Evolutionary conservation across 2,797 vertebrate genomes (phyloP).

Genomic region (Sparidentex hasta): DNA sequence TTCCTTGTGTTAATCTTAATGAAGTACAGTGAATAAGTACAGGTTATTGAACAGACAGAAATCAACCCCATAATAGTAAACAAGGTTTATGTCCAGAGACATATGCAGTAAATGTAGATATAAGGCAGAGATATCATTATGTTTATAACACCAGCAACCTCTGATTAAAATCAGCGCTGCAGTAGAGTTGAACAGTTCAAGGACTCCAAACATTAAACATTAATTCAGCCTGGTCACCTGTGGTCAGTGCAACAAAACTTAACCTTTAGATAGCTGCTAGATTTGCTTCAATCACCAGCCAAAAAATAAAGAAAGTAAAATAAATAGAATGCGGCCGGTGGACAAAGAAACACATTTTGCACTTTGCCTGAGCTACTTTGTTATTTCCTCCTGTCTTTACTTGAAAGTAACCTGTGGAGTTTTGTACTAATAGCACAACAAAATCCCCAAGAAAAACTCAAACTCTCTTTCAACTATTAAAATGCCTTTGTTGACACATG

Average conservation of each 20-base stretch:
- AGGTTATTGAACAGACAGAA: not conserved
- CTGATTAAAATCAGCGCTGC: not conserved
- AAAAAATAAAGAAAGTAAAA: too few relatives aligned
- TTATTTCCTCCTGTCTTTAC: not conserved
- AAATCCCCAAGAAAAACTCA: too few relatives aligned
- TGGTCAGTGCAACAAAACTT: too few relatives aligned
- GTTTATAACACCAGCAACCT: not conserved
- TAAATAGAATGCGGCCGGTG: too few relatives aligned
- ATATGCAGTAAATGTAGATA: not conserved
- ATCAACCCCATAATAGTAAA: not conserved
- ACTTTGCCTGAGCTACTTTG: too few relatives aligned
- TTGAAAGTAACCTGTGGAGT: not conserved
- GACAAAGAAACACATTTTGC: too few relatives aligned
- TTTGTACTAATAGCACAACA: not conserved
- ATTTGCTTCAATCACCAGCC: too few relatives aligned
- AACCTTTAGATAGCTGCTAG: too few relatives aligned
- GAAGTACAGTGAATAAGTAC: not conserved
- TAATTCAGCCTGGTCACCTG: not conserved
- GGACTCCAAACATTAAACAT: conserved; percentile 14
- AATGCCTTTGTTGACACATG: too few relatives aligned
- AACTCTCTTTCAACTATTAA: too few relatives aligned
- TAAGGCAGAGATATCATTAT: not conserved
- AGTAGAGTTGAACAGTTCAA: not conserved
- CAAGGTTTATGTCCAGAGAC: not conserved
- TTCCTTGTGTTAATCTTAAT: not conserved